Evolutionary conservation across 2,113 vertebrate genomes (phyloP), one percentile per base, ranked within the genome.

Genomic region (Ammodytes marinus): DNA sequence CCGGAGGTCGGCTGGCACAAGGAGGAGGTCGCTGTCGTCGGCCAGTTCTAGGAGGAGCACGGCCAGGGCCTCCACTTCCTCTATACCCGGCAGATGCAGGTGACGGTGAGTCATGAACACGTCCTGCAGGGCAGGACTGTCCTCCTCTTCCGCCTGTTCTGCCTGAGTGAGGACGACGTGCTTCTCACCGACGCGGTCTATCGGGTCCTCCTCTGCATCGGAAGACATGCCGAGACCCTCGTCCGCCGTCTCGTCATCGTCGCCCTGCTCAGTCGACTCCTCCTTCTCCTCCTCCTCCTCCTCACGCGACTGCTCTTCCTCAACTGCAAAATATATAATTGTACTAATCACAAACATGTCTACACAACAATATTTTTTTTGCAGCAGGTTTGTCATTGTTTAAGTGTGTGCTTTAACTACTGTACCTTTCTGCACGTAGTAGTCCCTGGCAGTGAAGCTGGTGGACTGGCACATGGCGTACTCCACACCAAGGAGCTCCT

Each of bases 261-360:
- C 49, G 15, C 47, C 27, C 15, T 35, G n/a, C 14, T 50, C 43
- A 27, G 65, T 17, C 8, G 47, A 40, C 27, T 39, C 27, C 47
- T 3, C 7, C 46, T 8, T 2, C 46, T 50, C 12, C 6, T 3
- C 7, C 46, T 8, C 8, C 46, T 50, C 12, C 6, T 52, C 50
- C 2, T 69, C 66, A 69, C 49, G 50, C 5, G 49, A n/a, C 66
- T 54, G 49, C 66, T 54, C 66, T 52, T 69, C 49, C 66, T 69
- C 66, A 69, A 54, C 66, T 69, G 66, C 49, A 69, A 53, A 27
- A 69, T 42, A 69, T 35, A 35, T 52, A 68, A 50, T 37, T 50
- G 55, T 58, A 37, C 10, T 37, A 49, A 63, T 42, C 17, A 63
- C 50, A 15, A 47, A 68, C 17, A 19, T 55, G 53, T 10, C 53